phyloP scores from a whole-genome alignment of 2,888 invertebrate species.

The Lycia hirtaria region DNA sequence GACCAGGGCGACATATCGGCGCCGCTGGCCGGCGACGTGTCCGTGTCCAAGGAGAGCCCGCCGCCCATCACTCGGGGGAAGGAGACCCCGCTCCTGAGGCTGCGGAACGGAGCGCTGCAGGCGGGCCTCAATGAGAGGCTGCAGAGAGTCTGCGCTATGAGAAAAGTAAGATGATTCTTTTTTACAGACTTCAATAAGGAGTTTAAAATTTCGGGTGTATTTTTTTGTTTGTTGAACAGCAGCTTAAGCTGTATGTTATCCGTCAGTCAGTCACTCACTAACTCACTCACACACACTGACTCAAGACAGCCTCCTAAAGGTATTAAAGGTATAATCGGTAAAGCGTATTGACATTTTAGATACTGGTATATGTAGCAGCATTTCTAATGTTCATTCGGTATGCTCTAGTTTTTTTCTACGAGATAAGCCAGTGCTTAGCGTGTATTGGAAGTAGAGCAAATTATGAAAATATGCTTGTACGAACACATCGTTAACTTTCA shows the following conservation, averaged over 20 bases:
- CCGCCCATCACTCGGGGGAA: conserved; percentile 50
- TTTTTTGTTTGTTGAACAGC: no score
- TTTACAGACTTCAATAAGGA: no score
- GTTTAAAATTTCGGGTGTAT: no score
- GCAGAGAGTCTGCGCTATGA: conserved; percentile 80
- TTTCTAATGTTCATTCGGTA: conserved; percentile 24
- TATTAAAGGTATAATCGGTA: not conserved
- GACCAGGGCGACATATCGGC: conserved; percentile 81
- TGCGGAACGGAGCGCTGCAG: conserved; percentile 89
- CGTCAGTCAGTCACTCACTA: no score
- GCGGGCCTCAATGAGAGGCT: conserved; percentile 87
- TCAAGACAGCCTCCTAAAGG: no score
- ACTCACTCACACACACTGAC: no score
- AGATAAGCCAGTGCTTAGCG: conserved; percentile 23
- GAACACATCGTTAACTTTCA: not conserved
- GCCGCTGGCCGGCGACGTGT: conserved; percentile 64
- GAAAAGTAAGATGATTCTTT: conserved; percentile 63
- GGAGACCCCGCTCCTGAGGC: conserved; percentile 81
- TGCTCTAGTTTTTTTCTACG: conserved; percentile 11
- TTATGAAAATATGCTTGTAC: conserved; percentile 4
- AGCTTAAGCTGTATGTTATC: no score
- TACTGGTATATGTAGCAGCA: conserved; percentile 9
- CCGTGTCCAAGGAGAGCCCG: conserved; percentile 57
- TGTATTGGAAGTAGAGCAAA: conserved; percentile 18
- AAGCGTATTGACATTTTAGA: conserved; percentile 8